These are phyloP conservation scores for Andrena trimmerana DNA, from an alignment of 2,888 invertebrate species.

Conservation along the genomic window DNA sequence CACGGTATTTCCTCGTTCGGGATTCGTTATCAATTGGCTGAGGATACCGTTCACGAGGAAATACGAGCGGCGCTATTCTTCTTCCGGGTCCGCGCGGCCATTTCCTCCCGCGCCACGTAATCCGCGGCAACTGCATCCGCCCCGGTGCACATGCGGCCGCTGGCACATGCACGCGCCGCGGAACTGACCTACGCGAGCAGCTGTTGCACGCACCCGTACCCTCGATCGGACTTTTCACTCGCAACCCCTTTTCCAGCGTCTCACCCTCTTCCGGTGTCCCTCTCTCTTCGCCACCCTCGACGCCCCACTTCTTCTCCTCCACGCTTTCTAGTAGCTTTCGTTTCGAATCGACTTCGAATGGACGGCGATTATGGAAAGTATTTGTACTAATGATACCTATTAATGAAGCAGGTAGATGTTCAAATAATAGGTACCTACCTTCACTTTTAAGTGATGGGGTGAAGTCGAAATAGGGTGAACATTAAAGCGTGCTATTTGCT, in stretches of 20 bases:
- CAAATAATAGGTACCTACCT: too few species aligned
- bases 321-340: not conserved
- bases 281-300: not conserved
- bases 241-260: constrained; percentile 27
- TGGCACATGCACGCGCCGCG: constrained; percentile 23
- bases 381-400: too few species aligned
- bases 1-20: constrained; percentile 18
- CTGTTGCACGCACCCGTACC: constrained; percentile 62
- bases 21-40: constrained; percentile 36
- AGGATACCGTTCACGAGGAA: constrained; percentile 21
- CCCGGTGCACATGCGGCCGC: constrained; percentile 6
- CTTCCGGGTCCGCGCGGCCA: constrained; percentile 19
- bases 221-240: constrained; percentile 34
- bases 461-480: too few species aligned
- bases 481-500: too few species aligned
- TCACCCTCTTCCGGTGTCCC: not conserved
- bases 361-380: not conserved
- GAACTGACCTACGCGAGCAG: constrained; percentile 71
- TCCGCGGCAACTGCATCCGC: constrained; percentile 24
- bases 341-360: constrained; percentile 12
- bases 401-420: not conserved
- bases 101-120: constrained; percentile 23
- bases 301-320: constrained; percentile 9
- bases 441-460: too few species aligned
- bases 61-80: constrained; percentile 23